Evolutionary conservation across 2,113 vertebrate species (phyloP), one percentile per base, ranked within the genome.

Genomic region (Pterophyllum scalare): DNA sequence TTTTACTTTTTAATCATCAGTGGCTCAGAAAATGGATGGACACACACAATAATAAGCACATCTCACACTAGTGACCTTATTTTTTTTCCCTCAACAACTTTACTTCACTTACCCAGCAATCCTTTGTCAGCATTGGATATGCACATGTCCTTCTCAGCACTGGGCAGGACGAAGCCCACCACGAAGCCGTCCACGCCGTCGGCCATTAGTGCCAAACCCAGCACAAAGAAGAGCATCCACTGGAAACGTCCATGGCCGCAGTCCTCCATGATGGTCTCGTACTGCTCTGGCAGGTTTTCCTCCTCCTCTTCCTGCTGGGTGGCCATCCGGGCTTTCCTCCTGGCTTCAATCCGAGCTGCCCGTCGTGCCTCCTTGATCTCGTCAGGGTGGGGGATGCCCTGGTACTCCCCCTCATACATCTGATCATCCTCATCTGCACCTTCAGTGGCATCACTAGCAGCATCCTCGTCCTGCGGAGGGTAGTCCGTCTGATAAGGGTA

Each of bases 81-180:
- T 72, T 72, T 54, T 0, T 0, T 10, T 6, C 28, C 1, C 26
- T 57, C 17, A 64, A 3, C 46, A 52, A 24, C 10, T 59, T 67
- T 67, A 0, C 26, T 38, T 2, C 35, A 96, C 98, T 97, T 96
- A 99, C 98, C 98, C 74, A 99, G 94, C 96, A 99, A 95, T 67
- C 98, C 98, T 94, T 99, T 99, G 96, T 98, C 97, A 1, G 98
- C 96, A 67, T 97, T 97, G 85, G 98, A 97, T 90, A 99, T 97
- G 89, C 98, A 99, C 98, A 99, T 99, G 91, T 99, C 98, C 89
- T 99, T 98, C 94, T 99, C 98, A 1, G 98, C 98, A 35, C 98
- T 99, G 83, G 98, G 98, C 88, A 99, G 89, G 65, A 97, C 98
- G 84, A 99, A 99, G 79, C 97, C 97, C 90, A 99, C 98, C 92